Base-by-base conservation (phyloP, 2,888 invertebrate species). In the Ametastegia equiseti region DNA sequence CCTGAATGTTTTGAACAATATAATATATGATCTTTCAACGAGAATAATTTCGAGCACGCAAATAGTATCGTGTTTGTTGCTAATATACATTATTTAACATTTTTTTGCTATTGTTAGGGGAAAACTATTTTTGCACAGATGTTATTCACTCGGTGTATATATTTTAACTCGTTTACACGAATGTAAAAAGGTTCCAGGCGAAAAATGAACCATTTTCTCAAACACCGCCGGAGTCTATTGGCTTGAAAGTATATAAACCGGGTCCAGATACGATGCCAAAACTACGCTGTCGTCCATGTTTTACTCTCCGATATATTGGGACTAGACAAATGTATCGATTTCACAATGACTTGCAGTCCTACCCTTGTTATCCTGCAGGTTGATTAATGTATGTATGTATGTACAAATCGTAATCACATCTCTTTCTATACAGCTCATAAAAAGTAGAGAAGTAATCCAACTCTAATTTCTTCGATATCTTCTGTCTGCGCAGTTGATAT, bases 301-400 rank as follows among this genome's bases (percentile, higher is more conserved):
- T 30, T 15, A 60, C 30, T 30, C 30, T 7, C 27, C 23, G n/a
- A n/a, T n/a, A n/a, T n/a, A 30, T 2, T 50, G 27, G 50, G 36
- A 33, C 75, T 19, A 75, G 54, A 50, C 73, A 30, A 33, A 27
- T 33, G 19, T 75, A 75, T 54, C 54, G 50, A 75, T 75, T 75
- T 54, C 50, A 75, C 39, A 13, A 2, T 19, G 36, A 54, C 75
- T 54, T 36, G 75, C 54, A 50, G 54, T 50, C 54, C 36, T 36
- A 75, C 75, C 33, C 19, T 54, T 30, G 27, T 47, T 47, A 45
- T 23, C 13, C 47, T 47, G 27, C 4, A 47, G 13, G 47, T 27
- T 67, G 9, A 9, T 39, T 27, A 67, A 71, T 47, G 30, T 47
- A 47, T 47, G 15, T n/a, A n/a, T 30, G 60, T 60, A n/a, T n/a